phyloP scores from a whole-genome alignment of 2,797 vertebrate species.

The Coluber constrictor region DNA sequence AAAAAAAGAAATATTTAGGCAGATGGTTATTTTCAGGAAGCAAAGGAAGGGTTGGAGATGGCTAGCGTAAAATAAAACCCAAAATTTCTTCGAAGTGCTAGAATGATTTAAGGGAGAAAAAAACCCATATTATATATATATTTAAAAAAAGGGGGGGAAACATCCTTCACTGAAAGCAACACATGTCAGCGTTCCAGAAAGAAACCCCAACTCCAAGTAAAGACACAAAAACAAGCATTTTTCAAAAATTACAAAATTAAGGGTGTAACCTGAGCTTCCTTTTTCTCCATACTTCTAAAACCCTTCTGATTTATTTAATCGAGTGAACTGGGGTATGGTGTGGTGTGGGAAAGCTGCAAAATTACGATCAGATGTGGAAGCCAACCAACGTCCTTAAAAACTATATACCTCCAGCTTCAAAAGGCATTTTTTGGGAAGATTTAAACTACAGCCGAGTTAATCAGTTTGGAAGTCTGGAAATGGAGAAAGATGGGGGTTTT shows the following conservation, averaged over 20 bases:
- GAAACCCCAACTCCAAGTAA: no score
- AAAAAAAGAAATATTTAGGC: neutral
- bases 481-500: neutral
- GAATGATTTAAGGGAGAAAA: neutral
- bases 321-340: neutral
- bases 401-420: neutral
- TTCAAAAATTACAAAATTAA: neutral
- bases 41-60: neutral
- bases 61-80: neutral
- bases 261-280: slow-evolving; percentile 30
- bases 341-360: neutral
- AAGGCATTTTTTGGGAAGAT: slow-evolving; percentile 40
- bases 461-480: neutral
- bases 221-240: no score
- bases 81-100: neutral
- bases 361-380: slow-evolving; percentile 44
- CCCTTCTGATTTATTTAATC: slow-evolving; percentile 39
- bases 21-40: neutral
- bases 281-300: slow-evolving; percentile 19
- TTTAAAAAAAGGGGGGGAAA: no score
- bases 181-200: no score
- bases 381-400: slow-evolving; percentile 6
- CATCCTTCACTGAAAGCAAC: no score
- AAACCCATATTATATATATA: no score
- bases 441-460: slow-evolving; percentile 48